These are phyloP conservation scores for Ecliptopera silaceata DNA, from an alignment of 2,888 invertebrate species.

Conservation along the genomic window DNA sequence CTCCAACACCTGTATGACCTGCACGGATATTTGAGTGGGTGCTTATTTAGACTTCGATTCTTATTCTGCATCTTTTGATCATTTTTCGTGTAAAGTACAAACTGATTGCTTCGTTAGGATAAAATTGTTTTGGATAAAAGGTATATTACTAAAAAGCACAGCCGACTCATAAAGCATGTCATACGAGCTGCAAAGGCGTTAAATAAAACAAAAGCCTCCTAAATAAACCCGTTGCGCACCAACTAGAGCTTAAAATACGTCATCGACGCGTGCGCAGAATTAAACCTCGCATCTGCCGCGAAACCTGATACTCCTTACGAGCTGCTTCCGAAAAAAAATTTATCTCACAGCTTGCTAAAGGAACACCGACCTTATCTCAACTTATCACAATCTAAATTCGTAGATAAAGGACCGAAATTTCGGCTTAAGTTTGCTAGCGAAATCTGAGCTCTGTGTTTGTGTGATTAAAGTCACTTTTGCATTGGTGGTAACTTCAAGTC, in stretches of 20 bases:
- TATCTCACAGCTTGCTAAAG: conserved; percentile 28
- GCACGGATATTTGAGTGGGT: neutral
- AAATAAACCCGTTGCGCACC: conserved; percentile 13
- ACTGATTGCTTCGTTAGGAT: too few species aligned
- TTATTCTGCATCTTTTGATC: too few species aligned
- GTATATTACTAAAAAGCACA: too few species aligned
- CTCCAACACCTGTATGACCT: conserved; percentile 1
- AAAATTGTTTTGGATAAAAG: too few species aligned
- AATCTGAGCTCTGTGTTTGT: conserved; percentile 27
- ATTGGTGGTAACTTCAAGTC: conserved; percentile 51
- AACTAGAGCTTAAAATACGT: conserved; percentile 43
- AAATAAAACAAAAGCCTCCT: conserved; percentile 15
- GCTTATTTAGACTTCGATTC: too few species aligned
- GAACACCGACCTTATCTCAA: conserved; percentile 43
- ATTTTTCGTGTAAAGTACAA: too few species aligned
- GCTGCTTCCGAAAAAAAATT: conserved; percentile 70
- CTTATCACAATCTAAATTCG: conserved; percentile 24
- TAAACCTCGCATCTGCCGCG: conserved; percentile 69
- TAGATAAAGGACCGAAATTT: neutral
- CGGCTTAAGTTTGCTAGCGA: neutral
- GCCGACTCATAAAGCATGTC: conserved; percentile 7
- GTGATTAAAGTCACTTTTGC: conserved; percentile 14
- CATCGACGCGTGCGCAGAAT: conserved; percentile 67
- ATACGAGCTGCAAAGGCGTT: conserved; percentile 3
- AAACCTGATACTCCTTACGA: conserved; percentile 74